Percentiles rank a stretch among this genome's conserved stretches.
phyloP scores from a whole-genome alignment of 2,797 vertebrate species.

The Strix occidentalis region DNA sequence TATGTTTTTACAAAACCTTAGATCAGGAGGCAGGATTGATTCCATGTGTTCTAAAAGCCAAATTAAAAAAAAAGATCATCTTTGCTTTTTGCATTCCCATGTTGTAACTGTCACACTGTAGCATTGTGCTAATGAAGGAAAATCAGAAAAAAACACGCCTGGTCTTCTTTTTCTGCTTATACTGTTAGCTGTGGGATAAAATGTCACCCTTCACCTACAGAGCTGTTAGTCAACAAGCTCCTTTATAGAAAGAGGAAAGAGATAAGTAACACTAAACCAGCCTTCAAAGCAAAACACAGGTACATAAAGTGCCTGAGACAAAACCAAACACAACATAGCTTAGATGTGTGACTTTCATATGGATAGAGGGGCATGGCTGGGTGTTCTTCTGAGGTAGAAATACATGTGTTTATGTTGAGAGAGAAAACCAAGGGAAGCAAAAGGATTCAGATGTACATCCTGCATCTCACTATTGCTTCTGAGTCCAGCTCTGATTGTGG shows the following conservation, averaged over 20 bases:
- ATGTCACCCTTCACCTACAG: neutral
- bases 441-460: neutral
- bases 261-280: neutral
- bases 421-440: neutral
- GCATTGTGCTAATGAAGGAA: neutral
- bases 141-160: neutral
- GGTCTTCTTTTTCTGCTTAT: neutral
- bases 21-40: neutral
- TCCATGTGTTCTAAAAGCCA: constrained; percentile 11
- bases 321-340: neutral
- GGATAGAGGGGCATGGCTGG: neutral
- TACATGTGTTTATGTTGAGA: neutral
- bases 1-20: neutral
- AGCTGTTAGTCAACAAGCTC: neutral
- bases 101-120: neutral
- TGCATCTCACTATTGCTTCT: neutral
- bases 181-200: neutral
- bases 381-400: neutral
- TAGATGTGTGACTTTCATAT: neutral
- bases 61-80: neutral
- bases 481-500: neutral
- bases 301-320: neutral
- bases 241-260: neutral
- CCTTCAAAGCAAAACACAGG: neutral
- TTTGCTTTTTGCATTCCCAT: neutral